Evolutionary conservation across 2,113 vertebrate genomes (phyloP).

Genomic region (Syrmaticus mikado): DNA sequence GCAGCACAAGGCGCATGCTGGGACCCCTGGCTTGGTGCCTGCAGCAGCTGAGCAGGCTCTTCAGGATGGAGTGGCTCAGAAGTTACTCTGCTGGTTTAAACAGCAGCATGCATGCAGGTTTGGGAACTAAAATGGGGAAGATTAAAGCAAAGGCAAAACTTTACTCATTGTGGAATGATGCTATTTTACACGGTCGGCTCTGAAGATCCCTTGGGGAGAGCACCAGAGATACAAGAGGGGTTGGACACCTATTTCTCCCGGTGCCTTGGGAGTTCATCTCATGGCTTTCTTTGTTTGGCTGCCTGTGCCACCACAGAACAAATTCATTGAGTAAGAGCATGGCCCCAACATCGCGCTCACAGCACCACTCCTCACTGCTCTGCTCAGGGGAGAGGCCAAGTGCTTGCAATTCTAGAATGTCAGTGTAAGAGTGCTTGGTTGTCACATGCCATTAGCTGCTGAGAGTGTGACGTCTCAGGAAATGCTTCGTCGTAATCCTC

Average conservation of each 20-base stretch:
- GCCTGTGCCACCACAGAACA: accelerated
- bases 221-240: not conserved
- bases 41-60: not conserved
- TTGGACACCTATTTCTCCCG: not conserved
- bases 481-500: constrained; percentile 59
- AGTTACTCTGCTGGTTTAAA: not conserved
- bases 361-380: not conserved
- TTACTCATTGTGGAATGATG: not conserved
- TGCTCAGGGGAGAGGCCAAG: constrained; percentile 18
- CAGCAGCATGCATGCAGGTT: not conserved
- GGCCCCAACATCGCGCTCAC: not conserved
- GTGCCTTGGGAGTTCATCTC: not conserved
- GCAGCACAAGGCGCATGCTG: accelerated
- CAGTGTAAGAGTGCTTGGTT: constrained; percentile 10
- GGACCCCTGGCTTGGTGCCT: not conserved
- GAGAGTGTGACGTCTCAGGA: constrained; percentile 39
- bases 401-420: constrained; percentile 37
- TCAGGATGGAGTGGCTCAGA: not conserved
- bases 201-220: not conserved
- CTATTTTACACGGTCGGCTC: accelerated
- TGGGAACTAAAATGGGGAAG: not conserved
- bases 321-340: not conserved
- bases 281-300: accelerated
- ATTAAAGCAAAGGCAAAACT: not conserved
- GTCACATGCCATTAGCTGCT: constrained; percentile 59